A percentile compares a stretch with the other conserved stretches of the same genome.
These are phyloP conservation scores for Pachyuromys duprasi DNA, from an alignment of 2,797 vertebrate genomes.

Conservation along the genomic window DNA sequence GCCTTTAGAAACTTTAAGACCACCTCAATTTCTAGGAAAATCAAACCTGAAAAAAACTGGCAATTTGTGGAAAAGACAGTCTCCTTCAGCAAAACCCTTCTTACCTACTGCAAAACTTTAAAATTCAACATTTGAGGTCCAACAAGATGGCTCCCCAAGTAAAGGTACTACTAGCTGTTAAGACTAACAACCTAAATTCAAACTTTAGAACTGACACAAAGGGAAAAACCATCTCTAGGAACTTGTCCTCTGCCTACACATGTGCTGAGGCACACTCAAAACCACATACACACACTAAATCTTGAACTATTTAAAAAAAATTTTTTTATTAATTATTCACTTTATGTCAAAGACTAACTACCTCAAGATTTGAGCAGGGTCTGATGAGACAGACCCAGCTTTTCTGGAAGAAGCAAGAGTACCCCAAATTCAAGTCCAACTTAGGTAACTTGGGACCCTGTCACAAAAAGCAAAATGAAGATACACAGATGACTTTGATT, in stretches of 20 bases:
- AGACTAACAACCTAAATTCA: background rate
- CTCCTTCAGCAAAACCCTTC: background rate
- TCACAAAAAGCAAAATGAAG: background rate
- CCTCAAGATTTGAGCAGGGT: background rate
- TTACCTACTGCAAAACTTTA: background rate
- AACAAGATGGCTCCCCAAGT: background rate
- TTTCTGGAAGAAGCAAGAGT: background rate
- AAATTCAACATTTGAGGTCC: background rate
- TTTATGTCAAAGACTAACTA: background rate
- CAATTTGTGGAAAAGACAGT: background rate
- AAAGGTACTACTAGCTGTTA: background rate
- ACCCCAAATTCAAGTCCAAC: background rate
- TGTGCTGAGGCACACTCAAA: background rate
- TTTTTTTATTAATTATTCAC: too few relatives aligned
- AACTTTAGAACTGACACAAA: background rate
- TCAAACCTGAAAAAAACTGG: slow-evolving; percentile 14
- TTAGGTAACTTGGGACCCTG: background rate
- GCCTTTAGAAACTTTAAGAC: slow-evolving; percentile 26
- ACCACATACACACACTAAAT: background rate
- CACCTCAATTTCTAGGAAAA: slow-evolving; percentile 38
- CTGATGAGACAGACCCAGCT: background rate
- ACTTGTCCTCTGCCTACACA: background rate
- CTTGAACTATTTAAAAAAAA: too few relatives aligned
- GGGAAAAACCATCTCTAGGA: background rate
- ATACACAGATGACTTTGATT: background rate